phyloP scores from a whole-genome alignment of 2,888 invertebrate genomes.

The Hoplodrina ambigua region DNA sequence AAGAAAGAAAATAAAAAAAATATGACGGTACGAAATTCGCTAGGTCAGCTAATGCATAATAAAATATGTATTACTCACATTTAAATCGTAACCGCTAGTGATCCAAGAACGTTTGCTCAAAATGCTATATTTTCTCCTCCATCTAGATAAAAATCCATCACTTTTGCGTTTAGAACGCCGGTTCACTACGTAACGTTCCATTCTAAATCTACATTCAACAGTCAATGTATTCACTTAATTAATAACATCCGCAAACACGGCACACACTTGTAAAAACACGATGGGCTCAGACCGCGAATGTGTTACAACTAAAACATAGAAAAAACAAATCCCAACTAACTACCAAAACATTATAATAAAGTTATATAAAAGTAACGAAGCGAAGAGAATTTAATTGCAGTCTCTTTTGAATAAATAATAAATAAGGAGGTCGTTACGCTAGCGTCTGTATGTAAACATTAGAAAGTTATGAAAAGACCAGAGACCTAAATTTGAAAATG shows the following conservation, averaged over 20 bases:
- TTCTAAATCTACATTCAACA: constrained; percentile 69
- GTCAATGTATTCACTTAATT: constrained; percentile 67
- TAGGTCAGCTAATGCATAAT: neutral
- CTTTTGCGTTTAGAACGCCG: constrained; percentile 83
- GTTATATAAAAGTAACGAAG: constrained; percentile 83
- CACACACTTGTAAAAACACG: constrained; percentile 70
- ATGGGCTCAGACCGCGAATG: constrained; percentile 74
- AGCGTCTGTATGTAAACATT: constrained; percentile 69
- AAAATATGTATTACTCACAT: constrained; percentile 75
- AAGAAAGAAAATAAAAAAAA: no score
- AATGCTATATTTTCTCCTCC: constrained; percentile 82
- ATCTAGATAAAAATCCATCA: constrained; percentile 82
- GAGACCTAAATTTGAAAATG: constrained; percentile 60
- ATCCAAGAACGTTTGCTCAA: constrained; percentile 81
- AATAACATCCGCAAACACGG: constrained; percentile 33
- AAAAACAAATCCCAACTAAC: constrained; percentile 76
- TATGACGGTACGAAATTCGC: no score
- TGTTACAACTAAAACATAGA: constrained; percentile 80
- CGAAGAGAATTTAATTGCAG: constrained; percentile 80
- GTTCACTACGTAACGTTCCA: constrained; percentile 84
- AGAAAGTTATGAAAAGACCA: constrained; percentile 73
- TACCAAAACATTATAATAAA: constrained; percentile 77
- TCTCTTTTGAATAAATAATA: constrained; percentile 73
- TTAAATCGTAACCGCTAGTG: constrained; percentile 83
- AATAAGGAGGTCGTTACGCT: constrained; percentile 65